Conservation (phyloP, 2,797 vertebrate genomes). For the Pyrocephalus nanus region DNA sequence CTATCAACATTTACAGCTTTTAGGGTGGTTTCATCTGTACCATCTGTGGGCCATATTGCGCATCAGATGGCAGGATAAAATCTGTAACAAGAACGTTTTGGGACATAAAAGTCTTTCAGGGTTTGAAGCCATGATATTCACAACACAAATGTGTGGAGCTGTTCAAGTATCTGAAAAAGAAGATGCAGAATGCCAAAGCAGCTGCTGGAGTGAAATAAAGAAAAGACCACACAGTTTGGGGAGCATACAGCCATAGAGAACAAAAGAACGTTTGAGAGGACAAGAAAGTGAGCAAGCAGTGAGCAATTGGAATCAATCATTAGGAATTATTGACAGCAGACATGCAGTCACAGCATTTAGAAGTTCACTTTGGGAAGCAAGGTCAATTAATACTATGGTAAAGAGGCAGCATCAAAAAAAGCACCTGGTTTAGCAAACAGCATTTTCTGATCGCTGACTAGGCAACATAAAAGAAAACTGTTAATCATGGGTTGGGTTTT, state of each 20-base stretch:
- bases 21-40: background rate
- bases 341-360: background rate
- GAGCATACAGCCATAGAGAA: background rate
- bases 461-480: background rate
- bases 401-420: background rate
- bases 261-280: constrained; percentile 4
- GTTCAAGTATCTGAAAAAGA: constrained; percentile 23
- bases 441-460: background rate
- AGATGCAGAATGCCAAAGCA: background rate
- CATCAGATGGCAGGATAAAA: constrained; percentile 57
- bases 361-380: background rate
- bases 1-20: constrained; percentile 33
- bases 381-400: background rate
- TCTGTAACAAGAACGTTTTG: background rate
- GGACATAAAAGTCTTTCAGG: constrained; percentile 7
- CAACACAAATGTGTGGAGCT: background rate
- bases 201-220: constrained; percentile 43
- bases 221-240: constrained; percentile 21
- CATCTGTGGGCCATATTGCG: constrained; percentile 55
- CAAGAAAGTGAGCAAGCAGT: background rate
- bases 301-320: background rate
- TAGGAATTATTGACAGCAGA: background rate
- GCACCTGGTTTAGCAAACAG: background rate
- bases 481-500: background rate
- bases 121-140: constrained; percentile 14